Conservation (phyloP, 2,888 invertebrate genomes). For the Agriopis leucophaearia region DNA sequence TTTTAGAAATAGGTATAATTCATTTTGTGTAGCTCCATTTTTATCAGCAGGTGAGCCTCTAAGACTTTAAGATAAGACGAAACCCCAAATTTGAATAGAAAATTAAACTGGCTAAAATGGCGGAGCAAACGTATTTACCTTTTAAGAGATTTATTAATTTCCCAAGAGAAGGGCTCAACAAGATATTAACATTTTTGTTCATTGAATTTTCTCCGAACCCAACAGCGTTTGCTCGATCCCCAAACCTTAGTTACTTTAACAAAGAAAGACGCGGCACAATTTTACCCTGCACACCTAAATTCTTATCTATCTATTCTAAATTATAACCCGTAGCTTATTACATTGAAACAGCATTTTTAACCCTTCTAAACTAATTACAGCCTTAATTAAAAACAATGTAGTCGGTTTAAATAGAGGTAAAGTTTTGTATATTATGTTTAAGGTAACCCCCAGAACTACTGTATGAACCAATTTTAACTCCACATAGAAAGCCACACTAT, state of each 20-base stretch:
- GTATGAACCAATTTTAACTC: too few relatives aligned
- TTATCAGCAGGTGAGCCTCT: slow-evolving; percentile 20
- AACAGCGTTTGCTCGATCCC: background rate
- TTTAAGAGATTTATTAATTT: slow-evolving; percentile 34
- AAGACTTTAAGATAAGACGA: slow-evolving; percentile 22
- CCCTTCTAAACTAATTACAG: too few relatives aligned
- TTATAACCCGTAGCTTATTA: too few relatives aligned
- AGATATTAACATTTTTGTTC: slow-evolving; percentile 24
- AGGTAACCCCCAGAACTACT: too few relatives aligned
- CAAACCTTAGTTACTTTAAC: background rate
- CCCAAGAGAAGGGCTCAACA: slow-evolving; percentile 19
- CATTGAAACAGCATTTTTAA: too few relatives aligned
- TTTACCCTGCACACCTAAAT: too few relatives aligned
- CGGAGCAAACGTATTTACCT: slow-evolving; percentile 28
- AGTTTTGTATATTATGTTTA: too few relatives aligned
- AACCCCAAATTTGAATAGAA: slow-evolving; percentile 31
- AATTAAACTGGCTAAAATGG: slow-evolving; percentile 33
- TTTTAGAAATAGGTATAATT: background rate
- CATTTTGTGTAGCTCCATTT: slow-evolving; percentile 10
- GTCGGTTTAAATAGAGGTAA: too few relatives aligned
- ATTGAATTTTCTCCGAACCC: slow-evolving; percentile 8
- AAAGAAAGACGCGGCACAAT: too few relatives aligned
- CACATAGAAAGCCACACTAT: too few relatives aligned
- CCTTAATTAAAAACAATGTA: too few relatives aligned
- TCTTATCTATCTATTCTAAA: too few relatives aligned